Evolutionary conservation across 2,113 vertebrate species (phyloP).

Genomic region (Rhinolophus sinicus): DNA sequence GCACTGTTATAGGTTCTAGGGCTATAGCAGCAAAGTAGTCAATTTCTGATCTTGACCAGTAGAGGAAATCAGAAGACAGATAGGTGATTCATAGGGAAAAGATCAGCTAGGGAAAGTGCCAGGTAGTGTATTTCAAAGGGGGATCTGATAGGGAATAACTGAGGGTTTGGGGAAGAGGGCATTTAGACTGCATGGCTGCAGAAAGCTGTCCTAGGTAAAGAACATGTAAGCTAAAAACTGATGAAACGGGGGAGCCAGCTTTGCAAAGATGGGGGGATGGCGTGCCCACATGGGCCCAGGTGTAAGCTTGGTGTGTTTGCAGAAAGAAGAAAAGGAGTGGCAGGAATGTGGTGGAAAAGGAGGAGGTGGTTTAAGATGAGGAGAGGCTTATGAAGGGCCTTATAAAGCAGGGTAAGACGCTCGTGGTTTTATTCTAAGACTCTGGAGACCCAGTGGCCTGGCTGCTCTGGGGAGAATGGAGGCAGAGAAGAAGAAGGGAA

Average conservation of each 20-base stretch:
- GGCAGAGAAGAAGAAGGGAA: background rate
- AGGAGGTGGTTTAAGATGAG: background rate
- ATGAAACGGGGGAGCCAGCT: background rate
- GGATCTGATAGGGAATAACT: background rate
- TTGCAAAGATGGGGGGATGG: background rate
- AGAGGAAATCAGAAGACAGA: background rate
- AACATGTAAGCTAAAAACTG: background rate
- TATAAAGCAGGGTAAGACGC: background rate
- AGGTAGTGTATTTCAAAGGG: background rate
- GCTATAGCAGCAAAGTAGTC: background rate
- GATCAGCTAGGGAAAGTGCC: background rate
- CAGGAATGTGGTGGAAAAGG: background rate
- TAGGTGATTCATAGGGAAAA: background rate
- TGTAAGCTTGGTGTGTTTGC: background rate
- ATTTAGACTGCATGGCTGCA: background rate
- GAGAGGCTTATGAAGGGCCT: background rate
- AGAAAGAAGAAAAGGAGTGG: background rate
- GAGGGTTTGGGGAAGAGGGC: background rate
- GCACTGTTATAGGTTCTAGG: background rate
- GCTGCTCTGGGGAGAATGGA: background rate
- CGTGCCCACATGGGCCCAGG: background rate
- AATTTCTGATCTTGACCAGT: background rate
- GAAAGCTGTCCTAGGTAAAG: background rate
- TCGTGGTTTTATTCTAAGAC: background rate
- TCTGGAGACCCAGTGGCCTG: background rate